Evolutionary conservation across 2,113 vertebrate genomes (phyloP).

Genomic region (Cephalopholis sonnerati): DNA sequence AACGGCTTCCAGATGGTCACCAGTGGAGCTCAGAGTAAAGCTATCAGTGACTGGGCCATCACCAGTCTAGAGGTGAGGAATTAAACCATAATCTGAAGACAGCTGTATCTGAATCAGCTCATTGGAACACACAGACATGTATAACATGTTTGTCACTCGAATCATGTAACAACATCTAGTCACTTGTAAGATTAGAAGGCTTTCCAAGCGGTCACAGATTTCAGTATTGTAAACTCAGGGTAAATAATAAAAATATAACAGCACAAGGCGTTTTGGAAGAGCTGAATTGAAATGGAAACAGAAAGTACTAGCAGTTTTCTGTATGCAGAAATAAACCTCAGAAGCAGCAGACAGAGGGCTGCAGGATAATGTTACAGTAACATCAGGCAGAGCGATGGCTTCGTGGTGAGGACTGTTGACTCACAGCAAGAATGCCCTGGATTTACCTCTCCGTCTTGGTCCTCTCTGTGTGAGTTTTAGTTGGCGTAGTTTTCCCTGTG

Average conservation of each 20-base stretch:
- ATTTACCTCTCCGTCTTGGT: background rate
- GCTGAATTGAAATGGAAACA: no score
- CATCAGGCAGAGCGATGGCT: background rate
- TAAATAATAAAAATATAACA: no score
- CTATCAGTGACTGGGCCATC: constrained; percentile 96
- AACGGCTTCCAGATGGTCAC: constrained; percentile 99
- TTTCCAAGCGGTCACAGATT: background rate
- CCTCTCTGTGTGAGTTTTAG: background rate
- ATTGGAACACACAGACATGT: background rate
- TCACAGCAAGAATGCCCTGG: background rate
- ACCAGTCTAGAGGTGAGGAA: constrained; percentile 96
- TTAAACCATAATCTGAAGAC: background rate
- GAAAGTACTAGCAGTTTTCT: background rate
- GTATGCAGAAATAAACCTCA: background rate
- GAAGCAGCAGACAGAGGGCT: background rate
- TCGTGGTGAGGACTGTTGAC: background rate
- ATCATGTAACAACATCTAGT: background rate
- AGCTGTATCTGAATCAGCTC: background rate
- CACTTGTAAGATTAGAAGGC: no score
- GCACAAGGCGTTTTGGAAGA: no score
- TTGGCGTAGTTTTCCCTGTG: constrained; percentile 7
- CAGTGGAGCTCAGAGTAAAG: constrained; percentile 97
- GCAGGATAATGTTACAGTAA: background rate
- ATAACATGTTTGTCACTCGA: no score
- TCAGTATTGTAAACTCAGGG: background rate